Conservation (phyloP, 1,140 invertebrate genomes). For the Sinonovacula constricta region DNA sequence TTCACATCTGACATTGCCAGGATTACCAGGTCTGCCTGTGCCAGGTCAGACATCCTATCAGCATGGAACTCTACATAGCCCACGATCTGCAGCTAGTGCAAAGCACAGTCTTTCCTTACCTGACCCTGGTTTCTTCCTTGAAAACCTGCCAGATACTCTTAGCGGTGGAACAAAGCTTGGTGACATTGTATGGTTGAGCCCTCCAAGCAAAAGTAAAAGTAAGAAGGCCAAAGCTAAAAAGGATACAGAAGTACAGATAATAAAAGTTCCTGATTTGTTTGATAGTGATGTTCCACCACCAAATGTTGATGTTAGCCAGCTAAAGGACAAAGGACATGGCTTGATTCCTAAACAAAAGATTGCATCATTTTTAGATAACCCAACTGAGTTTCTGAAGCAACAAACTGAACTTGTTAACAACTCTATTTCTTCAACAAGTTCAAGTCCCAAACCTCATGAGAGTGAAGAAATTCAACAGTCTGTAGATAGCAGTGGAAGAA, state of each 20-base stretch:
- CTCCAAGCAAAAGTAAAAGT: constrained; percentile 42
- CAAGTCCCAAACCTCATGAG: constrained; percentile 45
- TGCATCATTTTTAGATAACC: constrained; percentile 80
- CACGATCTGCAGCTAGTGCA: constrained; percentile 3
- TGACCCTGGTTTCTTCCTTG: too few relatives aligned
- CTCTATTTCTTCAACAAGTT: constrained; percentile 61
- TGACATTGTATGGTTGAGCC: constrained; percentile 55
- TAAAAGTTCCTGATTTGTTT: constrained; percentile 63
- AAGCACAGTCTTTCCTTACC: constrained; percentile 10
- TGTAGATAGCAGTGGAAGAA: background rate
- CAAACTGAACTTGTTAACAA: constrained; percentile 74
- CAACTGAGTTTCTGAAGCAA: constrained; percentile 87
- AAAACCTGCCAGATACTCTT: background rate
- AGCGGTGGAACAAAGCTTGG: constrained; percentile 11
- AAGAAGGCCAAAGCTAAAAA: constrained; percentile 53
- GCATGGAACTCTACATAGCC: background rate
- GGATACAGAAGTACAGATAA: constrained; percentile 57
- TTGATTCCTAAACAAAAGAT: constrained; percentile 62
- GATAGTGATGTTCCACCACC: constrained; percentile 68
- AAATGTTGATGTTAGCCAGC: constrained; percentile 67
- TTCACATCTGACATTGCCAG: background rate
- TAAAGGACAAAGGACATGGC: constrained; percentile 61
- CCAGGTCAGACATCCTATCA: background rate
- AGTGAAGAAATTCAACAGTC: background rate
- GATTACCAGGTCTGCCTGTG: background rate